A percentile compares a stretch with the other conserved stretches of the same genome.
Evolutionary conservation across 2,113 vertebrate species (phyloP).

Genomic region (Oostethus manadensis): DNA sequence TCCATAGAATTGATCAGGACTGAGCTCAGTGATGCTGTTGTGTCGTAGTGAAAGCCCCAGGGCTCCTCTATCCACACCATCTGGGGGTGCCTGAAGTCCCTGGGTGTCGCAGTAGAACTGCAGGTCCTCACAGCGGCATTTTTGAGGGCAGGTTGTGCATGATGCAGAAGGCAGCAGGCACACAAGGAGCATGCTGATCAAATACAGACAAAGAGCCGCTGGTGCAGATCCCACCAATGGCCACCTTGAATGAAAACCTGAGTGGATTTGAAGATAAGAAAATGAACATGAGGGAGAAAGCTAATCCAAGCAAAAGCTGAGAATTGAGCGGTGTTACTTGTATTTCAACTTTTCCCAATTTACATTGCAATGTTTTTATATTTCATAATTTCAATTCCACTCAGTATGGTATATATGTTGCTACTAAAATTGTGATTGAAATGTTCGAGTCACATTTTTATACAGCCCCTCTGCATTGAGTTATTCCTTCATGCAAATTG

Average conservation of each 20-base stretch:
- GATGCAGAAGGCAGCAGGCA: conserved; percentile 93
- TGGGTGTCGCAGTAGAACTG: conserved; percentile 99
- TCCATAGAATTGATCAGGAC: conserved; percentile 95
- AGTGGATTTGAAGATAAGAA: conserved; percentile 81
- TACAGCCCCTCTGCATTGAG: background rate
- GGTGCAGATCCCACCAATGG: conserved; percentile 99
- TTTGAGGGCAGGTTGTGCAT: conserved; percentile 98
- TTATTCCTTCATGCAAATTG: background rate
- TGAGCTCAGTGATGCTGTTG: conserved; percentile 94
- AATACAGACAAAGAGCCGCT: conserved; percentile 94
- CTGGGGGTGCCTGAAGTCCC: conserved; percentile 95
- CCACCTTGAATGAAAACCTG: conserved; percentile 99
- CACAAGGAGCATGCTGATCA: conserved; percentile 97
- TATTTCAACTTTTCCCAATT: background rate
- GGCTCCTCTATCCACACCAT: conserved; percentile 93
- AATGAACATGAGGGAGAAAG: conserved; percentile 64
- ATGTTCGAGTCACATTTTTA: background rate
- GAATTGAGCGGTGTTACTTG: background rate
- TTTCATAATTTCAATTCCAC: background rate
- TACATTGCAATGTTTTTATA: background rate
- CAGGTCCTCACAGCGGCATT: conserved; percentile 99
- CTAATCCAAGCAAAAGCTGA: conserved; percentile 35
- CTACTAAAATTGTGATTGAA: background rate
- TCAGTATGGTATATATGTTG: background rate
- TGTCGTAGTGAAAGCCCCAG: conserved; percentile 97